phyloP scores from a whole-genome alignment of 2,888 invertebrate genomes.

The Thysanoteuthis rhombus region DNA sequence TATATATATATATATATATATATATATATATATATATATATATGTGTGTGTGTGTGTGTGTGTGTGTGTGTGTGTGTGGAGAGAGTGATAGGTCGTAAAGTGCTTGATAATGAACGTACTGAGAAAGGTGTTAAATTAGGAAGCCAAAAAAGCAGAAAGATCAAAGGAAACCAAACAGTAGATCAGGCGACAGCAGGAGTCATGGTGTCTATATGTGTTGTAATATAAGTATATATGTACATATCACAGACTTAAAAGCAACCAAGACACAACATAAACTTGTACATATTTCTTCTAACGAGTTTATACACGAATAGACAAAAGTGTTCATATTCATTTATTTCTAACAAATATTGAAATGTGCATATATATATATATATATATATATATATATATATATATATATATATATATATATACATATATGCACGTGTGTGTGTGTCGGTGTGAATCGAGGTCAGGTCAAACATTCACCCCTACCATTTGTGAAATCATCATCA shows the following conservation, averaged over 20 bases:
- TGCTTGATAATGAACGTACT: background rate
- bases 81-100: too few relatives aligned
- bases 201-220: background rate
- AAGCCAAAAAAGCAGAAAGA: background rate
- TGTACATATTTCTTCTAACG: too few relatives aligned
- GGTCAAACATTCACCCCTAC: too few relatives aligned
- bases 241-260: background rate
- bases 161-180: background rate
- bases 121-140: background rate
- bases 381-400: too few relatives aligned
- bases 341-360: too few relatives aligned
- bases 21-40: background rate
- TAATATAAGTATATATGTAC: background rate
- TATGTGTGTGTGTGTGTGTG: background rate
- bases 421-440: fast-evolving
- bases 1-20: background rate
- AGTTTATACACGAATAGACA: too few relatives aligned
- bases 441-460: too few relatives aligned
- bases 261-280: too few relatives aligned
- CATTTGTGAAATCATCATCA: too few relatives aligned
- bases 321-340: too few relatives aligned
- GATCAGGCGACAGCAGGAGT: background rate
- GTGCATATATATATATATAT: too few relatives aligned
- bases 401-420: too few relatives aligned
- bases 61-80: background rate